These are phyloP conservation scores for Tenthredo livida DNA, from an alignment of 2,888 invertebrate species.

Conservation along the genomic window DNA sequence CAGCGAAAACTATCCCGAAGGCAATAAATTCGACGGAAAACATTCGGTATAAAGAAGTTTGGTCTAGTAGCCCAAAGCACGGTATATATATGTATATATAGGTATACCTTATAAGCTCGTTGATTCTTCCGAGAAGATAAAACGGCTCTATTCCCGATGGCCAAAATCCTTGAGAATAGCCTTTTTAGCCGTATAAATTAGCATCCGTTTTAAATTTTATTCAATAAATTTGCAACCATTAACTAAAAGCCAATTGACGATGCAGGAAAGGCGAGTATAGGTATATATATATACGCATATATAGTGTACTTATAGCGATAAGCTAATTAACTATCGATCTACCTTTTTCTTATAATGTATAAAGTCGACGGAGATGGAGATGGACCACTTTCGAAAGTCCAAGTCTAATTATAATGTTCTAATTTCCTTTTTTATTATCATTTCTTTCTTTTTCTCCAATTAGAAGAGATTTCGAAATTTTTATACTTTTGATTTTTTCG, in stretches of 20 bases:
- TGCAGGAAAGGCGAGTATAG: not conserved
- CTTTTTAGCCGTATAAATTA: constrained; percentile 41
- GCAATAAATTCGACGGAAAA: constrained; percentile 28
- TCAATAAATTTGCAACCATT: constrained; percentile 42
- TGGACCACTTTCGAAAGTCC: not conserved
- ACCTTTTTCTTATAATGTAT: not conserved
- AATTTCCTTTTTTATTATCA: too few relatives aligned
- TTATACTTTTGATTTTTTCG: too few relatives aligned
- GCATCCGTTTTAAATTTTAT: constrained; percentile 39
- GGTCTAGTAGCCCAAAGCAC: not conserved
- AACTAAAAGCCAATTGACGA: not conserved
- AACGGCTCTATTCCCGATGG: not conserved
- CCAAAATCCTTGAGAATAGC: constrained; percentile 6
- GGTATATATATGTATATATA: not conserved
- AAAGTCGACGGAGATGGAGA: not conserved
- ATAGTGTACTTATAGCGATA: not conserved
- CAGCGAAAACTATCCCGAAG: constrained; percentile 7
- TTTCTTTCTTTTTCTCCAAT: too few relatives aligned
- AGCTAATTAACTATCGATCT: not conserved
- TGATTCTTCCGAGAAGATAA: constrained; percentile 1
- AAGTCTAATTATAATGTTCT: not conserved
- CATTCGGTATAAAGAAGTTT: constrained; percentile 17
- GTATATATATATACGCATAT: not conserved
- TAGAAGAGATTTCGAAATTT: too few relatives aligned
- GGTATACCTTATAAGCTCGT: not conserved